phyloP scores from a whole-genome alignment of 92 coral and sea anemone genomes.

The Zoanthus sociatus region DNA sequence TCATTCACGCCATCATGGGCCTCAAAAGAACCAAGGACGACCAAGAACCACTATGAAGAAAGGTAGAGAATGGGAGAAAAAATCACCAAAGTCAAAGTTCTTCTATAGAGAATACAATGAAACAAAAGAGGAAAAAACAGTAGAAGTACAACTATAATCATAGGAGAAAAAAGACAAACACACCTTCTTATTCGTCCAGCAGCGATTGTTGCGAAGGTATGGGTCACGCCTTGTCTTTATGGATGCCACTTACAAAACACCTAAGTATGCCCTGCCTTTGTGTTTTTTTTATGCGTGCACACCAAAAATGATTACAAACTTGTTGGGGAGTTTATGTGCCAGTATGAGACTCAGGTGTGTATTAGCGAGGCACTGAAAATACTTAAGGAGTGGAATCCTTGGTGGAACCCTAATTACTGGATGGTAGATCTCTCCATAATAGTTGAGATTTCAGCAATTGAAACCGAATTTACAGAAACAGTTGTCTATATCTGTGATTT shows the following conservation, averaged over 20 bases:
- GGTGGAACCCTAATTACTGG: conserved; percentile 57
- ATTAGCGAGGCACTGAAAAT: conserved; percentile 53
- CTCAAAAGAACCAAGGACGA: conserved; percentile 55
- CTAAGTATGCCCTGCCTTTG: conserved; percentile 65
- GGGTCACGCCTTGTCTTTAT: conserved; percentile 65
- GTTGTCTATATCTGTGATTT: conserved; percentile 54
- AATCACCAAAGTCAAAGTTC: conserved; percentile 1
- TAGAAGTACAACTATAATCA: background rate
- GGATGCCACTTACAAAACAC: conserved; percentile 71
- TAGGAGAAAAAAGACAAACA: background rate
- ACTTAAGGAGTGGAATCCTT: conserved; percentile 51
- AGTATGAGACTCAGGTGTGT: conserved; percentile 47
- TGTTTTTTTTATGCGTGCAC: conserved; percentile 55
- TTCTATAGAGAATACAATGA: background rate
- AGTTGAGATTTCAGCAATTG: conserved; percentile 52
- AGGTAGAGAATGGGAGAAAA: conserved; percentile 50
- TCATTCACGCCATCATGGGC: conserved; percentile 52
- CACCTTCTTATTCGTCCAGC: conserved; percentile 60
- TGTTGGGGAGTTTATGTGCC: conserved; percentile 50
- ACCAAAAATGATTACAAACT: conserved; percentile 57
- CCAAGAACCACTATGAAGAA: conserved; percentile 53
- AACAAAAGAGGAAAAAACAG: background rate
- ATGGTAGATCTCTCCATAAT: conserved; percentile 55
- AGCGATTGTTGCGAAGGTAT: conserved; percentile 56
- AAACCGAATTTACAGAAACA: conserved; percentile 49